Conservation (phyloP, 92 coral and sea anemone genomes). For the Palythoa grandis region DNA sequence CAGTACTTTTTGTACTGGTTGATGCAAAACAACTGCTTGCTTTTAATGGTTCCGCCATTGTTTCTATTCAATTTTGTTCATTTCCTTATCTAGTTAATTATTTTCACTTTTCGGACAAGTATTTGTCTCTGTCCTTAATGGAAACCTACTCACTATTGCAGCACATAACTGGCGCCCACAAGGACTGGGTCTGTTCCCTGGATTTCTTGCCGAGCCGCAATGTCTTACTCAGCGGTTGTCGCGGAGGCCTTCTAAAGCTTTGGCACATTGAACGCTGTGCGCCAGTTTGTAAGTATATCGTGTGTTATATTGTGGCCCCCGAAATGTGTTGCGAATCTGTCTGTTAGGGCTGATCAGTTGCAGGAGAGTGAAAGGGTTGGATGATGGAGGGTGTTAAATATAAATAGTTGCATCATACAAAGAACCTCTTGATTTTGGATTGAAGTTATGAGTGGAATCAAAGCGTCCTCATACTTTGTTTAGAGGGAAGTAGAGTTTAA, state of each 20-base stretch:
- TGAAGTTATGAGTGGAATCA: no score
- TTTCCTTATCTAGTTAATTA: no score
- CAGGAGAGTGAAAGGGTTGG: not conserved
- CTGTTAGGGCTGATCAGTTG: not conserved
- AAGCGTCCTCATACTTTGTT: no score
- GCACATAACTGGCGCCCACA: constrained; percentile 95
- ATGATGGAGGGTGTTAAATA: not conserved
- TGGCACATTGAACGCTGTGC: constrained; percentile 91
- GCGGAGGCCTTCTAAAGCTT: constrained; percentile 87
- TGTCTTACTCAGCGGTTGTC: constrained; percentile 96
- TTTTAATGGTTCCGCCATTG: no score
- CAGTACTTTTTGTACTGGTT: no score
- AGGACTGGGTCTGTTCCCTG: constrained; percentile 97
- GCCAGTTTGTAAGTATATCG: constrained; percentile 76
- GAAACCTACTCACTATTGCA: not conserved
- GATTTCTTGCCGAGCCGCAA: constrained; percentile 84
- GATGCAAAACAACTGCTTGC: no score
- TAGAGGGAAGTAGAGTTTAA: no score
- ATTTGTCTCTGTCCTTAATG: no score
- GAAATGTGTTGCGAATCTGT: not conserved
- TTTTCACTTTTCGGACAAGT: no score
- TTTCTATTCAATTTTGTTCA: no score
- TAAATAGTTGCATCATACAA: not conserved
- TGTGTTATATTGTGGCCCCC: not conserved
- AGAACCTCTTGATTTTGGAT: no score